Conservation (phyloP, 1,140 invertebrate genomes). For the Nomia melanderi region DNA sequence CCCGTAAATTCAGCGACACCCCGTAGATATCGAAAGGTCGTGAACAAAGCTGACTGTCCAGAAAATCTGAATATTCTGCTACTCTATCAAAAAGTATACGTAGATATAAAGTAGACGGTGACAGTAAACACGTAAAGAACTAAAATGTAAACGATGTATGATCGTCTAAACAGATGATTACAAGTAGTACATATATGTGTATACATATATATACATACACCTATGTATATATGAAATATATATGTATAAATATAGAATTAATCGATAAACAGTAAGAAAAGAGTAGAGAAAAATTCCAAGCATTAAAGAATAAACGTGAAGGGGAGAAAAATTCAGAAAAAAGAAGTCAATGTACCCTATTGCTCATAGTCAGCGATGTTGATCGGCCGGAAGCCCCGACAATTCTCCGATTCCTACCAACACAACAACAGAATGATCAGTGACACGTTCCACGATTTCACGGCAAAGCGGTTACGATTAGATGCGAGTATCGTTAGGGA, state of each 20-base stretch:
- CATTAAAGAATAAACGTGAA: slow-evolving; percentile 61
- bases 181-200: slow-evolving; percentile 7
- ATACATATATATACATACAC: background rate
- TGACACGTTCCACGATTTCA: slow-evolving; percentile 56
- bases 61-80: background rate
- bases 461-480: slow-evolving; percentile 46
- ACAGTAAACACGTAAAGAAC: slow-evolving; percentile 24
- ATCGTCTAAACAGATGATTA: slow-evolving; percentile 46
- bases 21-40: background rate
- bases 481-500: slow-evolving; percentile 16
- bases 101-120: slow-evolving; percentile 6
- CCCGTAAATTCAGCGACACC: background rate
- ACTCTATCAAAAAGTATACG: background rate
- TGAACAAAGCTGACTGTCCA: background rate
- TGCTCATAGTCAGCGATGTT: slow-evolving; percentile 78
- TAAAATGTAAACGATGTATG: slow-evolving; percentile 13
- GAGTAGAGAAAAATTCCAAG: slow-evolving; percentile 58
- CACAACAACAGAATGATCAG: slow-evolving; percentile 77
- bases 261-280: slow-evolving; percentile 46
- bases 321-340: slow-evolving; percentile 63
- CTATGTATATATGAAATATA: background rate
- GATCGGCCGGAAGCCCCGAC: slow-evolving; percentile 76
- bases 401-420: slow-evolving; percentile 79
- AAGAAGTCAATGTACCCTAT: slow-evolving; percentile 78
- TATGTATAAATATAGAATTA: slow-evolving; percentile 37